These are phyloP conservation scores for Nyctereutes procyonoides DNA, from an alignment of 2,113 vertebrate species.

Conservation along the genomic window DNA sequence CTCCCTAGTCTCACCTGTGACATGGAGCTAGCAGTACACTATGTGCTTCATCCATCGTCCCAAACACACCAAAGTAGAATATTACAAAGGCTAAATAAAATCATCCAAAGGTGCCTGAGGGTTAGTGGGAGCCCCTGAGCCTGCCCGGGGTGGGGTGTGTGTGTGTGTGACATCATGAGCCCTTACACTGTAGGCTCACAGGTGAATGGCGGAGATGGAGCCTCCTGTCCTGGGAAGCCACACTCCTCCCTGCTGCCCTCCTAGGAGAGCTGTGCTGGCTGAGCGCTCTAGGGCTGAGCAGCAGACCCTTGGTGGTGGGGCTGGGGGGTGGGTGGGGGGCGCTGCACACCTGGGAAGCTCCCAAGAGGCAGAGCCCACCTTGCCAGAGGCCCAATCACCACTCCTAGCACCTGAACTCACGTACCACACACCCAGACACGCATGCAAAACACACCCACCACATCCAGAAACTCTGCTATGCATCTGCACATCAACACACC, in stretches of 20 bases:
- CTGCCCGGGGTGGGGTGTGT: no score
- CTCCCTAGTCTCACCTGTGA: not conserved
- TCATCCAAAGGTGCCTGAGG: not conserved
- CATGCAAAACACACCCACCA: not conserved
- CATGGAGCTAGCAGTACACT: not conserved
- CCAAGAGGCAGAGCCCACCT: not conserved
- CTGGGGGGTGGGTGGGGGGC: no score
- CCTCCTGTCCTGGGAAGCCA: not conserved
- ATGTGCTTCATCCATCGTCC: not conserved
- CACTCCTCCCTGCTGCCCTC: not conserved
- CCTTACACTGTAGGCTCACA: not conserved
- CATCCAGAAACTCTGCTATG: not conserved
- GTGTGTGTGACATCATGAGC: not conserved
- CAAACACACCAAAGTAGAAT: not conserved
- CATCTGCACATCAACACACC: not conserved
- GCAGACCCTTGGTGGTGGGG: not conserved
- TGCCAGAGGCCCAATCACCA: not conserved
- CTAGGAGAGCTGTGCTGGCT: not conserved
- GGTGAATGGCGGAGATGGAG: not conserved
- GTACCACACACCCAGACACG: not conserved
- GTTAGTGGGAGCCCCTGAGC: not conserved
- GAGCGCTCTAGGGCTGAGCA: not conserved
- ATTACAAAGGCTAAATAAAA: not conserved
- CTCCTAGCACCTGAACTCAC: not conserved
- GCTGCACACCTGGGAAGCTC: not conserved